A percentile compares a stretch with the other conserved stretches of the same genome.
These are phyloP conservation scores for Elephantulus edwardii DNA, from an alignment of 2,113 vertebrate genomes.

Conservation along the genomic window DNA sequence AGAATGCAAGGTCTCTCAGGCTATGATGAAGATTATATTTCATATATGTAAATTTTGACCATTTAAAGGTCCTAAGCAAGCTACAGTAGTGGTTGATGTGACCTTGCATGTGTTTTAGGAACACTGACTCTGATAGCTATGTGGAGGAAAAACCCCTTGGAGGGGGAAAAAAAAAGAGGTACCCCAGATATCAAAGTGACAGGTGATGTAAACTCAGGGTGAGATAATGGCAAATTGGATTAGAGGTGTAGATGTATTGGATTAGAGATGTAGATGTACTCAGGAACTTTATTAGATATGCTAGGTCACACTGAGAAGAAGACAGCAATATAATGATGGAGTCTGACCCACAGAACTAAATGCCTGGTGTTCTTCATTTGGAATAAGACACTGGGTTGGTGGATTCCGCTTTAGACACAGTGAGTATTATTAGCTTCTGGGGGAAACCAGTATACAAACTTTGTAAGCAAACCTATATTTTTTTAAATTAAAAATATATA, in stretches of 20 bases:
- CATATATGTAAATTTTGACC: background rate
- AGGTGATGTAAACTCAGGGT: background rate
- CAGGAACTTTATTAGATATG: background rate
- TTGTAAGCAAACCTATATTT: too few relatives aligned
- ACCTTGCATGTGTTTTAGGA: background rate
- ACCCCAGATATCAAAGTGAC: background rate
- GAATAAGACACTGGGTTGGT: background rate
- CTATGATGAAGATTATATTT: background rate
- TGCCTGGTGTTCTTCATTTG: background rate
- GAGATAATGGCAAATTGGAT: background rate
- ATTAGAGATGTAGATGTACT: background rate
- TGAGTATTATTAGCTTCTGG: background rate
- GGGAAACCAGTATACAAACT: too few relatives aligned
- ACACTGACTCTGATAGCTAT: background rate
- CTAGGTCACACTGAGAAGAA: background rate
- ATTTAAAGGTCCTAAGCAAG: background rate
- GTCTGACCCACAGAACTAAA: background rate
- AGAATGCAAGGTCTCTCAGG: background rate
- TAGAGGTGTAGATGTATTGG: background rate
- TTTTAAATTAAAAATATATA: too few relatives aligned
- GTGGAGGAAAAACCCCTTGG: background rate
- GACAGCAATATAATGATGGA: background rate
- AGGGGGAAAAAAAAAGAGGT: background rate
- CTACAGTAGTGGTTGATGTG: background rate
- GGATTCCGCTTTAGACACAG: background rate